Evolutionary conservation across 2,113 vertebrate species (phyloP).

Genomic region (Cavia porcellus): DNA sequence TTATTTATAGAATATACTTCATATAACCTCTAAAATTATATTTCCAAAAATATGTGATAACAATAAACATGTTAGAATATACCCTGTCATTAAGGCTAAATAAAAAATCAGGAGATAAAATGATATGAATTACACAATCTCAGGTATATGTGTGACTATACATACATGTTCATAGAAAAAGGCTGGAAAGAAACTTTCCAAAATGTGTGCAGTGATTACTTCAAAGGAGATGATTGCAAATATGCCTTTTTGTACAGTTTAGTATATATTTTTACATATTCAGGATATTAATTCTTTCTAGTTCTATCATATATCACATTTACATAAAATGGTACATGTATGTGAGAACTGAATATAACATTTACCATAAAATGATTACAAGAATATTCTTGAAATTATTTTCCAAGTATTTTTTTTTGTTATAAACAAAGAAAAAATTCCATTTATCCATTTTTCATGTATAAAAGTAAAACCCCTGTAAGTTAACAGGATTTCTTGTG

Average conservation of each 20-base stretch:
- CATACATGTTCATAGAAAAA: neutral
- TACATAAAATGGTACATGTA: neutral
- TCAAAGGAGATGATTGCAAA: neutral
- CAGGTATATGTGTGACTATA: neutral
- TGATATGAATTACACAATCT: neutral
- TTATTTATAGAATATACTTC: neutral
- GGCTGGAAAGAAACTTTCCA: neutral
- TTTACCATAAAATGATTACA: neutral
- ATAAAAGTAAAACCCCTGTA: neutral
- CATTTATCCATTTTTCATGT: neutral
- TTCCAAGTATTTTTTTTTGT: conserved; percentile 53
- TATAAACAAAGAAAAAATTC: neutral
- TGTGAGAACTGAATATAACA: neutral
- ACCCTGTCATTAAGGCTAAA: neutral
- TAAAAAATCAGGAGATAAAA: neutral
- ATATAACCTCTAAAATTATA: neutral
- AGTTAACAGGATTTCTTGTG: neutral
- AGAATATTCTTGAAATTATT: neutral
- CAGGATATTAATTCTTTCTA: conserved; percentile 7
- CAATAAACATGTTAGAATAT: neutral
- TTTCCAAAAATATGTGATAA: conserved; percentile 25
- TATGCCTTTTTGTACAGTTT: neutral
- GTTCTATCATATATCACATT: conserved; percentile 8
- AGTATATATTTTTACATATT: neutral
- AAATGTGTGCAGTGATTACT: neutral